These are phyloP conservation scores for Plutomurus gul DNA, from an alignment of 1,140 invertebrate species.

Conservation along the genomic window DNA sequence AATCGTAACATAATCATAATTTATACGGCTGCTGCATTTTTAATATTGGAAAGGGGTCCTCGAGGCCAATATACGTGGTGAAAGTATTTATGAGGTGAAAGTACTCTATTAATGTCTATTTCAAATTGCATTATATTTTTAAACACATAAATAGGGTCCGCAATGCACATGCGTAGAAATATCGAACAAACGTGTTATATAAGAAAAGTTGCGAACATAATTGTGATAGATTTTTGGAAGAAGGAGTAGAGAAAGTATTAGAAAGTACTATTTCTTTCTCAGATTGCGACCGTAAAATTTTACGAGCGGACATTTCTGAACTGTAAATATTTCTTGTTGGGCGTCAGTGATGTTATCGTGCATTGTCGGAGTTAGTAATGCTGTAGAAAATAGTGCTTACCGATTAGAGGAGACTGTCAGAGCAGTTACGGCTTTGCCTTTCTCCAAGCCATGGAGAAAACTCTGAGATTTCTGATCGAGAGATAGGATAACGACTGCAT, in stretches of 20 bases:
- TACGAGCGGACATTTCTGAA: neutral
- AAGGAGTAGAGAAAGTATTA: neutral
- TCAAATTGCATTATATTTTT: no score
- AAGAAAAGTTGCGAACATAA: neutral
- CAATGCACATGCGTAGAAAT: no score
- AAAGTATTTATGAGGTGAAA: no score
- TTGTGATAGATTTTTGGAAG: neutral
- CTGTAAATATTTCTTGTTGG: neutral
- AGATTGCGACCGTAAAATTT: neutral
- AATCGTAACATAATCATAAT: neutral
- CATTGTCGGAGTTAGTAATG: no score
- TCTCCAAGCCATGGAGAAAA: slow-evolving; percentile 57
- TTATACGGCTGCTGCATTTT: neutral
- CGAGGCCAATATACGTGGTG: neutral
- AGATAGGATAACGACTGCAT: slow-evolving; percentile 60
- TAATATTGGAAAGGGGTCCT: neutral
- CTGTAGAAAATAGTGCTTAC: slow-evolving; percentile 41
- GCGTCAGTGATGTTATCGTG: no score
- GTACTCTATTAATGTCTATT: no score
- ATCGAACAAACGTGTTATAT: no score
- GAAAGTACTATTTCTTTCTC: no score
- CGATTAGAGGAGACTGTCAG: slow-evolving; percentile 37
- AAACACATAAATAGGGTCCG: no score
- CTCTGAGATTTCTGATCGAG: slow-evolving; percentile 61
- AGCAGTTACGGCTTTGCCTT: slow-evolving; percentile 41